Evolutionary conservation across 1,140 invertebrate species (phyloP), one percentile per base, ranked within the genome.

Genomic region (Battus philenor): DNA sequence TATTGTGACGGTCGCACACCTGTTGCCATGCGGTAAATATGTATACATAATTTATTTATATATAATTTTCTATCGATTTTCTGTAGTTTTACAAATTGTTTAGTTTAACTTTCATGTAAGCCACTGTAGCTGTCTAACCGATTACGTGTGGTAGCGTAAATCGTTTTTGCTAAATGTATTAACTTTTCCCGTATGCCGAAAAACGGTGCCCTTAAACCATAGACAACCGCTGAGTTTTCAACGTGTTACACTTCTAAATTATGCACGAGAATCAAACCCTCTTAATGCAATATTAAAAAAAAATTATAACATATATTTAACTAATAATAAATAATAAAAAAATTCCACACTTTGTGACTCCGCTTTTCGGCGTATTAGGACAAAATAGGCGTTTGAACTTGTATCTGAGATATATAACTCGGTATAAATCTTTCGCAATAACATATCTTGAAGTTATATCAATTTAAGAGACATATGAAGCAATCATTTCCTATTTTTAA

Each of bases 1-100:
- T 70, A 68, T 72, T 63, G 50, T 52, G 59, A 67, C 34, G 59
- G 58, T 59, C 56, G 49, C 47, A 65, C n/a, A 27, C 66, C 50
- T 48, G 54, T 65, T 66, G 62, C 69, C 45, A 64, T 62, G 62
- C 76, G 74, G 68, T 68, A 72, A 48, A 72, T 73, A 64, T 70
- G 59, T 75, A 74, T 76, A 78, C 60, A 78, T 72, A 68, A 54
- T 63, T 71, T 71, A 71, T 76, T 79, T 76, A 70, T 57, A 58
- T 69, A 71, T 73, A 61, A 78, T 80, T 79, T 81, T 80, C 66
- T 81, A 84, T 62, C 70, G 58, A 81, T 78, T 76, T 84, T 80
- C 68, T 63, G 69, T 80, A 77, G 75, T 64, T 82, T 71, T 78
- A 76, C 70, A 72, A 68, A 62, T 78, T 76, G 68, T 71, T 79